phyloP scores from a whole-genome alignment of 2,797 vertebrate species.

The Helostoma temminkii region DNA sequence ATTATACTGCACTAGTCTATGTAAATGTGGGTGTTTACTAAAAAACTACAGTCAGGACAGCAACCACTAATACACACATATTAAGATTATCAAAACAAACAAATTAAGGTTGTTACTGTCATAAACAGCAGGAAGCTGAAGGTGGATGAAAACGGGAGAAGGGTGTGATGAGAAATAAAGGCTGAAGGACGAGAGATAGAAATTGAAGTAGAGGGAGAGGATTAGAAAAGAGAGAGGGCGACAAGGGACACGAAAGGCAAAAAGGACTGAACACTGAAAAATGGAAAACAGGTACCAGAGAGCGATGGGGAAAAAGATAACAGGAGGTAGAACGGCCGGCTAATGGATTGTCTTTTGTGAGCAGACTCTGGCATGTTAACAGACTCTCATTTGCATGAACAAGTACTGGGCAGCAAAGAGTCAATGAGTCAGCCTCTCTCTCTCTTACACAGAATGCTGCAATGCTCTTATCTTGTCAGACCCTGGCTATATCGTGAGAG shows the following conservation, averaged over 20 bases:
- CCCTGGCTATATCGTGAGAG: constrained; percentile 28
- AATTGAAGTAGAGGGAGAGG: constrained; percentile 25
- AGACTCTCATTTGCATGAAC: constrained; percentile 76
- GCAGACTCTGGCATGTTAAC: constrained; percentile 71
- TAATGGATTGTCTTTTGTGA: constrained; percentile 70
- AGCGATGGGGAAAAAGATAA: constrained; percentile 36
- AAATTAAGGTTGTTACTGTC: constrained; percentile 29
- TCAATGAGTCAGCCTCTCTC: constrained; percentile 71
- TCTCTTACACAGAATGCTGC: constrained; percentile 23
- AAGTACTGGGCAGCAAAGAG: constrained; percentile 65
- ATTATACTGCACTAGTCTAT: neutral
- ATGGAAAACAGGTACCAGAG: constrained; percentile 32
- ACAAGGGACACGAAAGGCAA: constrained; percentile 8
- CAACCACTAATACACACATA: constrained; percentile 3
- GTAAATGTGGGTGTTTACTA: constrained; percentile 1
- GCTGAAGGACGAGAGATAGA: constrained; percentile 33
- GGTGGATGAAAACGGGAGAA: constrained; percentile 24
- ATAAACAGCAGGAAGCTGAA: constrained; percentile 31
- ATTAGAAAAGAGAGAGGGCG: neutral
- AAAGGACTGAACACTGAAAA: constrained; percentile 30
- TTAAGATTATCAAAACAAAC: constrained; percentile 23
- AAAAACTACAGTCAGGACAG: neutral
- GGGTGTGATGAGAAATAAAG: constrained; percentile 4
- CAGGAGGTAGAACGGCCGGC: constrained; percentile 47
- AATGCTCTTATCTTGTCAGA: constrained; percentile 48